These are phyloP conservation scores for Cochlearius cochlearius DNA, from an alignment of 2,113 vertebrate species.

Conservation along the genomic window DNA sequence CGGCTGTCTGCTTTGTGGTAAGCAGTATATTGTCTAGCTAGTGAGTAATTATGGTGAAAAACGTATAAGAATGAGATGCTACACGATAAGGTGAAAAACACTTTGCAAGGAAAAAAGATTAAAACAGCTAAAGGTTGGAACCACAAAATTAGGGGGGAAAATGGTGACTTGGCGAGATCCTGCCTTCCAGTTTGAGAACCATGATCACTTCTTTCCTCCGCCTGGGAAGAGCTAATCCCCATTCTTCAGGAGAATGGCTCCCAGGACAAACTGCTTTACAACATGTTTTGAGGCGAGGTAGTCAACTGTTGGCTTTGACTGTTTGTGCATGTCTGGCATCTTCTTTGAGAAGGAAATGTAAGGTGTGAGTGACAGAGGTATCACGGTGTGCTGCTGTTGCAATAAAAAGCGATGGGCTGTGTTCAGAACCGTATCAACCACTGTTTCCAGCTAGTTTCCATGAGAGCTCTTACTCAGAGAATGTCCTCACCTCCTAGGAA, in stretches of 20 bases:
- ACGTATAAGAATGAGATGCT: rapidly evolving
- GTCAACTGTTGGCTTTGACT: background rate
- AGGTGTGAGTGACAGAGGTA: background rate
- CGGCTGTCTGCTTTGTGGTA: background rate
- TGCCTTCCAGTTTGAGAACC: background rate
- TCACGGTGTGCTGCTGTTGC: background rate
- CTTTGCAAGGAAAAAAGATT: background rate
- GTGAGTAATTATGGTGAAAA: background rate
- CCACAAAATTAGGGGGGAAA: background rate
- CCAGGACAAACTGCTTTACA: background rate
- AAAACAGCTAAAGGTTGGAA: background rate
- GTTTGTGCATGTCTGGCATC: background rate
- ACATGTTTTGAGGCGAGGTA: background rate
- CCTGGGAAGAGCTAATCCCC: background rate
- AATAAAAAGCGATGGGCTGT: background rate
- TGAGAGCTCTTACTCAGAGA: background rate
- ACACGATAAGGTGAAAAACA: background rate
- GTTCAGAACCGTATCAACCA: background rate
- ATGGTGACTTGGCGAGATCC: background rate
- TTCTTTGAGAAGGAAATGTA: background rate
- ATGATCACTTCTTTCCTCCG: background rate
- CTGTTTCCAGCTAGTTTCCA: background rate
- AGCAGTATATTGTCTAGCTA: background rate
- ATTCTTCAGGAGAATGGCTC: background rate
- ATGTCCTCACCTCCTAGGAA: background rate